Percentiles rank a stretch among this genome's conserved stretches.
Conservation (phyloP, 2,797 vertebrate genomes). For the Enteromius trimaculatus region DNA sequence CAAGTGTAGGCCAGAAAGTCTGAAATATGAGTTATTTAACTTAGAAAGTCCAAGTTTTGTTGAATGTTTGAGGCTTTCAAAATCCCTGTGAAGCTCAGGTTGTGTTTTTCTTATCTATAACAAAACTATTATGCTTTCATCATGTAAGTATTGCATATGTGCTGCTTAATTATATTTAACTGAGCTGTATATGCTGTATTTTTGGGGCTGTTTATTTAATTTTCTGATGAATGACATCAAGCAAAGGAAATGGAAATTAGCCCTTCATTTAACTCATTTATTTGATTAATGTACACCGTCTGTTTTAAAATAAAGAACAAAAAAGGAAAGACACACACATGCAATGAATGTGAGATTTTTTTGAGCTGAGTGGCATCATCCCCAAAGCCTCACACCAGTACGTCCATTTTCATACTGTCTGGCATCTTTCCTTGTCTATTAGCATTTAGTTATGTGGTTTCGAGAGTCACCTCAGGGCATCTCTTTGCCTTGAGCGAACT, state of each 20-base stretch:
- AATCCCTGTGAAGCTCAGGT: neutral
- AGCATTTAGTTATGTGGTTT: constrained; percentile 52
- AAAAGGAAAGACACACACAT: neutral
- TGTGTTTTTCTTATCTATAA: neutral
- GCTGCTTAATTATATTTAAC: neutral
- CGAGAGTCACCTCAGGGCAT: constrained; percentile 52
- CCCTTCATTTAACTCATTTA: neutral
- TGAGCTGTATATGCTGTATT: neutral
- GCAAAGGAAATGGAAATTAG: neutral
- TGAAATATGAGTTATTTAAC: neutral
- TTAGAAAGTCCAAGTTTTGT: neutral
- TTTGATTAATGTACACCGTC: neutral
- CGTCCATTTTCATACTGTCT: constrained; percentile 16
- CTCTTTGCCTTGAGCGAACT: constrained; percentile 47
- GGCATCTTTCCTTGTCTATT: constrained; percentile 51
- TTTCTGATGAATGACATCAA: neutral
- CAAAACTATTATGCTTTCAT: neutral
- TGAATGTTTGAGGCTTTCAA: neutral
- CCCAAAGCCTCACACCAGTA: constrained; percentile 34
- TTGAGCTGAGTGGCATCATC: neutral
- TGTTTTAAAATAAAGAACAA: neutral
- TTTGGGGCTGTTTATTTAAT: neutral
- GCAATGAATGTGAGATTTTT: neutral
- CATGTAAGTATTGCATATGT: neutral
- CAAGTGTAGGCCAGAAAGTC: neutral